These are phyloP conservation scores for Salminus brasiliensis DNA, from an alignment of 2,113 vertebrate genomes.

Conservation along the genomic window DNA sequence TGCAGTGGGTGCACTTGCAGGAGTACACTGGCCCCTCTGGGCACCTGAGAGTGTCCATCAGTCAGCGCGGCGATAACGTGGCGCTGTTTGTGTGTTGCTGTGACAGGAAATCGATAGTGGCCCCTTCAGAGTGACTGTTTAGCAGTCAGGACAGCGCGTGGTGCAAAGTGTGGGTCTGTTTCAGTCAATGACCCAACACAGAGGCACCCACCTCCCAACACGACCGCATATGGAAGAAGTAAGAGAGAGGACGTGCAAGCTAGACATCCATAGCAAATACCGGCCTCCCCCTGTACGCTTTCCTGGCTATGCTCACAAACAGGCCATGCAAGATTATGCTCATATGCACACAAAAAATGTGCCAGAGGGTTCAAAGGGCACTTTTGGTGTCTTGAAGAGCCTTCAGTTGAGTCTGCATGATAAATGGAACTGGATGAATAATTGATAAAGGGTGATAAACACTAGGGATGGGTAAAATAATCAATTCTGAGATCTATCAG, in stretches of 20 bases:
- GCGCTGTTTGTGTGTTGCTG: slow-evolving; percentile 70
- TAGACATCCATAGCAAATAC: slow-evolving; percentile 40
- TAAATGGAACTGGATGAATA: too few relatives aligned
- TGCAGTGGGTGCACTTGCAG: slow-evolving; percentile 32
- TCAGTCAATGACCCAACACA: slow-evolving; percentile 78
- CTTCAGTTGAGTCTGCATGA: too few relatives aligned
- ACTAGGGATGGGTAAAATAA: too few relatives aligned
- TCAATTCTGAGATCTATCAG: too few relatives aligned
- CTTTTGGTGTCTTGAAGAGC: too few relatives aligned
- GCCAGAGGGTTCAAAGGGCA: too few relatives aligned
- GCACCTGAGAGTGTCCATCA: slow-evolving; percentile 64
- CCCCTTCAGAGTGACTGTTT: slow-evolving; percentile 73
- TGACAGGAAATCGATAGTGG: slow-evolving; percentile 78
- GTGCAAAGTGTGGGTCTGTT: slow-evolving; percentile 78
- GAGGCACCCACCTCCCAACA: slow-evolving; percentile 69
- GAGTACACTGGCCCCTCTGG: slow-evolving; percentile 25
- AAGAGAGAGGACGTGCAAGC: slow-evolving; percentile 67
- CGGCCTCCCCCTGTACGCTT: neutral
- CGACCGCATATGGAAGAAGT: slow-evolving; percentile 65
- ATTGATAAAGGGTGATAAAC: too few relatives aligned
- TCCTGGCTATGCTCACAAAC: neutral
- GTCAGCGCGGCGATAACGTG: slow-evolving; percentile 70
- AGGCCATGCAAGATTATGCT: neutral
- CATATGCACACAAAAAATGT: too few relatives aligned
- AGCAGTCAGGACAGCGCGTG: slow-evolving; percentile 71